These are phyloP conservation scores for Holacanthella duospinosa DNA, from an alignment of 2,888 invertebrate genomes.

Conservation along the genomic window DNA sequence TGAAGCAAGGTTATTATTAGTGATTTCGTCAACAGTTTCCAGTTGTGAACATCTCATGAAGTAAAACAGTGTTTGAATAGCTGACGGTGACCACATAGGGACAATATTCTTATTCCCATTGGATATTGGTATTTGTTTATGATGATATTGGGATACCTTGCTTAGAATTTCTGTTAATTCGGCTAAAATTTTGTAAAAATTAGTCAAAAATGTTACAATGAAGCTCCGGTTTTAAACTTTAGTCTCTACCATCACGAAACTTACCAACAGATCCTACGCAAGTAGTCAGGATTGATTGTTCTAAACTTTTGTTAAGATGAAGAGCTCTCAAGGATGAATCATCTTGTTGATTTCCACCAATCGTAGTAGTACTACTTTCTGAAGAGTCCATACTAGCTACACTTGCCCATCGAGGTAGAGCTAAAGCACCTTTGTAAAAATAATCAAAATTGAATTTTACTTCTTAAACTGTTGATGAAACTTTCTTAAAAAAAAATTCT, in stretches of 20 bases:
- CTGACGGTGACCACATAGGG: slow-evolving; percentile 47
- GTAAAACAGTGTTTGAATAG: slow-evolving; percentile 72
- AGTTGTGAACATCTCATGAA: slow-evolving; percentile 80
- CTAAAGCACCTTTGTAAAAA: slow-evolving; percentile 55
- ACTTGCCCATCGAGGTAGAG: slow-evolving; percentile 68
- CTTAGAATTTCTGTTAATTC: slow-evolving; percentile 36
- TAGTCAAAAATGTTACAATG: neutral
- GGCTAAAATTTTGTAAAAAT: slow-evolving; percentile 15
- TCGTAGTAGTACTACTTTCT: slow-evolving; percentile 33
- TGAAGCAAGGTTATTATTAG: slow-evolving; percentile 18
- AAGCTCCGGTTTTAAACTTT: neutral
- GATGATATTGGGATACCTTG: slow-evolving; percentile 34
- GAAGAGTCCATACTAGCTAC: slow-evolving; percentile 38
- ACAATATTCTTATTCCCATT: slow-evolving; percentile 27
- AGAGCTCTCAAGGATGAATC: slow-evolving; percentile 19
- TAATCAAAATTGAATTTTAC: neutral
- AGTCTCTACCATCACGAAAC: slow-evolving; percentile 22
- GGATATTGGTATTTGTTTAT: slow-evolving; percentile 33
- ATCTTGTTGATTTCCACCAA: slow-evolving; percentile 26
- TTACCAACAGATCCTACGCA: slow-evolving; percentile 76
- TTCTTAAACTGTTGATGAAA: slow-evolving; percentile 10
- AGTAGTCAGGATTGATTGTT: slow-evolving; percentile 68
- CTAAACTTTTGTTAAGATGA: slow-evolving; percentile 44
- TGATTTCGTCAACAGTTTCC: slow-evolving; percentile 33
- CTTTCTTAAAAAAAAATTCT: slow-evolving; percentile 6